These are phyloP conservation scores for Venusia cambrica DNA, from an alignment of 2,888 invertebrate genomes.

Conservation along the genomic window DNA sequence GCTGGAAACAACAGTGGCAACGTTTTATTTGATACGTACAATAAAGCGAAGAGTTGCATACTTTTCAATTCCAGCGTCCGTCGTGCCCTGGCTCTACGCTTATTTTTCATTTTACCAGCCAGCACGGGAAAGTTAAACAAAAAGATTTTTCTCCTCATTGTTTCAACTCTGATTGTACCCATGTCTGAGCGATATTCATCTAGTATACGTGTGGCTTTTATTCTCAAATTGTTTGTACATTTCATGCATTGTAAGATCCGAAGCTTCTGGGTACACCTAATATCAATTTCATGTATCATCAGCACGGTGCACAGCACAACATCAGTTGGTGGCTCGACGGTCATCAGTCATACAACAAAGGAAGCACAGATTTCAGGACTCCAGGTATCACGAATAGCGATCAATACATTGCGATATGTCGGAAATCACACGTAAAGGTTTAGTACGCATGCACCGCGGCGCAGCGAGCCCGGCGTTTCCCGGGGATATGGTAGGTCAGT, in stretches of 20 bases:
- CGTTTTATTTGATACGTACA: constrained; percentile 50
- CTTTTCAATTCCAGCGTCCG: constrained; percentile 62
- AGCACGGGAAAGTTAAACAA: constrained; percentile 56
- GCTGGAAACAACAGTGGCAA: constrained; percentile 33
- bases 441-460: constrained; percentile 59
- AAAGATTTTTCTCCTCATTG: constrained; percentile 62
- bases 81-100: constrained; percentile 46
- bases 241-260: too few species aligned
- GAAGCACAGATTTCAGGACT: constrained; percentile 5
- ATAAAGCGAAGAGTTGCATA: constrained; percentile 64
- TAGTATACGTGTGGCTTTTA: constrained; percentile 15
- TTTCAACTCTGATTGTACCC: constrained; percentile 41
- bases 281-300: too few species aligned
- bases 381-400: constrained; percentile 31
- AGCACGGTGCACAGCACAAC: too few species aligned
- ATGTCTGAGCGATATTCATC: constrained; percentile 27
- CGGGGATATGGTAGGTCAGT: constrained; percentile 70
- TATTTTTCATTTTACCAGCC: constrained; percentile 66
- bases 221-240: too few species aligned
- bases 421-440: constrained; percentile 36
- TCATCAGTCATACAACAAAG: constrained; percentile 14
- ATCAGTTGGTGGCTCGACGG: too few species aligned
- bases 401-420: constrained; percentile 59
- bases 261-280: too few species aligned
- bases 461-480: constrained; percentile 40